phyloP scores from a whole-genome alignment of 2,888 invertebrate species.

The Cecidostiba fungosa region DNA sequence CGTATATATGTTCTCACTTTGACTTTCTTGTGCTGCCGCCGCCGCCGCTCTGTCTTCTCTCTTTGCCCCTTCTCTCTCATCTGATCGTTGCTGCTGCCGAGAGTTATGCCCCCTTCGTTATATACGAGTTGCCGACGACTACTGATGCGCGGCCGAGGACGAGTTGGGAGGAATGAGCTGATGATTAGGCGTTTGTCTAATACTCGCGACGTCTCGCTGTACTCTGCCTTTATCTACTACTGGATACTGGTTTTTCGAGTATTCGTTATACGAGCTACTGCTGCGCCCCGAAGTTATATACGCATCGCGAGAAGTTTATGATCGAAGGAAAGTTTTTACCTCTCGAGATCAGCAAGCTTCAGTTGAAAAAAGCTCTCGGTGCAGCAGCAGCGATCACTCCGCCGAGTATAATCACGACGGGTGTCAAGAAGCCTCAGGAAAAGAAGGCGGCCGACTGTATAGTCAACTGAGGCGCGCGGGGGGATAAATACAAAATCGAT shows the following conservation, averaged over 20 bases:
- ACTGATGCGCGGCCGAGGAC: too few relatives aligned
- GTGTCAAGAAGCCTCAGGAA: background rate
- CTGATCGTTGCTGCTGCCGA: background rate
- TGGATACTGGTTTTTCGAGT: background rate
- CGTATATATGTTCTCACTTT: slow-evolving; percentile 32
- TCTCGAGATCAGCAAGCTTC: background rate
- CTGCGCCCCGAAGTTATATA: too few relatives aligned
- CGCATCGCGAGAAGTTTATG: background rate
- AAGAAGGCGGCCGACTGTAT: slow-evolving; percentile 18
- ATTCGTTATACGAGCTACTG: too few relatives aligned
- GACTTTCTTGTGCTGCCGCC: slow-evolving; percentile 26
- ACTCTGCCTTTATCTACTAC: background rate
- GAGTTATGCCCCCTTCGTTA: background rate
- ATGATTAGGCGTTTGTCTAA: too few relatives aligned
- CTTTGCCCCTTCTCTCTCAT: background rate
- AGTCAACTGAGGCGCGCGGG: background rate
- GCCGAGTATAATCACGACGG: background rate
- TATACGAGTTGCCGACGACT: background rate
- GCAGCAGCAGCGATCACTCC: background rate
- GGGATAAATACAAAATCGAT: slow-evolving; percentile 71
- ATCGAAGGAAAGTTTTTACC: background rate
- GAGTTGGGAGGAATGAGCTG: too few relatives aligned
- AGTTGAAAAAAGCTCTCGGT: background rate
- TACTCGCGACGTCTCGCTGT: background rate
- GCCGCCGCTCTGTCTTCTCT: slow-evolving; percentile 11